Conservation (phyloP, 2,888 invertebrate genomes). For the Diplolepis rosae region DNA sequence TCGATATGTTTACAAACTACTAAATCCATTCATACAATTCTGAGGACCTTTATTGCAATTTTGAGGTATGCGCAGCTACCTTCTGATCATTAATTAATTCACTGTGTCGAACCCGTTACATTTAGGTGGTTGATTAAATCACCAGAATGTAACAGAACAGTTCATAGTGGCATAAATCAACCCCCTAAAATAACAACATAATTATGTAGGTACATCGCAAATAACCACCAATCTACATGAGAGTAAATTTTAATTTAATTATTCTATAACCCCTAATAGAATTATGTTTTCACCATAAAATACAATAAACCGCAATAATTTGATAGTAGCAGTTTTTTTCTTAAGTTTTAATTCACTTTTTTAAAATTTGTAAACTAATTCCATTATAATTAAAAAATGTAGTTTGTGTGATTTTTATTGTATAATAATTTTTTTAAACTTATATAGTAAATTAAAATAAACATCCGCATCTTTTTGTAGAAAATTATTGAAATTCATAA, state of each 20-base stretch:
- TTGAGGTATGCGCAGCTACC: not conserved
- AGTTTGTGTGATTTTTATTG: too few relatives aligned
- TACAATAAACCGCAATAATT: too few relatives aligned
- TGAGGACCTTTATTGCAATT: not conserved
- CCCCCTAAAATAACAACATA: slow-evolving; percentile 9
- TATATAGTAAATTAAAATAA: too few relatives aligned
- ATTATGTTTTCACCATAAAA: not conserved
- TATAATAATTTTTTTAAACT: too few relatives aligned
- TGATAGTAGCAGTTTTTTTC: too few relatives aligned
- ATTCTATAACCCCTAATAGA: not conserved
- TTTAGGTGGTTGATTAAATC: slow-evolving; percentile 7
- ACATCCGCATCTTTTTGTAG: too few relatives aligned
- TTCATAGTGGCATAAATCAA: not conserved
- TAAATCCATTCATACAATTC: not conserved
- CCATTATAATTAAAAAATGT: too few relatives aligned
- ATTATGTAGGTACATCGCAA: slow-evolving; percentile 12
- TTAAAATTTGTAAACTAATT: too few relatives aligned
- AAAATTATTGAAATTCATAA: too few relatives aligned
- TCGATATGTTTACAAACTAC: not conserved
- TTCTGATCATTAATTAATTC: slow-evolving; percentile 10
- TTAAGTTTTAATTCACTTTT: too few relatives aligned
- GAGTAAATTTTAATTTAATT: not conserved
- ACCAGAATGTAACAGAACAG: too few relatives aligned
- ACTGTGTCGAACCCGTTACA: not conserved
- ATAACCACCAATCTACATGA: not conserved